phyloP scores from a whole-genome alignment of 2,888 invertebrate species.

The Peribatodes rhomboidaria region DNA sequence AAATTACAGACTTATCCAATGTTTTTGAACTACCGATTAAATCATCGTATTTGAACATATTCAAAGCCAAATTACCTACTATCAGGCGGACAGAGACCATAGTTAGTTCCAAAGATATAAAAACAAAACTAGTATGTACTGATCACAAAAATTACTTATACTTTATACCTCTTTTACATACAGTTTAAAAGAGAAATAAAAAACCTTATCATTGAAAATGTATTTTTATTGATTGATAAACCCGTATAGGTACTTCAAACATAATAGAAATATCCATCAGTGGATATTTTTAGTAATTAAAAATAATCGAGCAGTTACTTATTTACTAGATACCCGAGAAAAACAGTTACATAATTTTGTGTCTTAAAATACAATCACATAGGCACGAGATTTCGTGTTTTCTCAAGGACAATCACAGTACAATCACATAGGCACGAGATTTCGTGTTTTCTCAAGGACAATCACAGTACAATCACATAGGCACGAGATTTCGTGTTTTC shows the following conservation, averaged over 20 bases:
- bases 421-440: too few species aligned
- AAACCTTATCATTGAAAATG: slow-evolving; percentile 7
- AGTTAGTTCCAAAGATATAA: slow-evolving; percentile 23
- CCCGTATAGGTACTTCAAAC: slow-evolving; percentile 1
- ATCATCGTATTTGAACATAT: slow-evolving; percentile 25
- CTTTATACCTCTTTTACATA: slow-evolving; percentile 33
- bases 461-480: too few species aligned
- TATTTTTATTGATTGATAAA: background rate
- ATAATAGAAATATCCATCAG: background rate
- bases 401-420: background rate
- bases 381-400: background rate
- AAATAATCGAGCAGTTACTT: background rate
- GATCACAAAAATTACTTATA: slow-evolving; percentile 21
- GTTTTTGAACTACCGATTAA: slow-evolving; percentile 27
- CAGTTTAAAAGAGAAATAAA: slow-evolving; percentile 30
- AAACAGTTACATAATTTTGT: background rate
- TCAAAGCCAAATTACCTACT: slow-evolving; percentile 10
- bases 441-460: too few species aligned
- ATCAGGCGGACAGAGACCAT: background rate
- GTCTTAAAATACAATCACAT: background rate
- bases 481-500: too few species aligned
- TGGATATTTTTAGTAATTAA: background rate
- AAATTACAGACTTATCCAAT: slow-evolving; percentile 13
- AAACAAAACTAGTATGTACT: slow-evolving; percentile 31
- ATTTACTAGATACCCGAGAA: background rate